Evolutionary conservation across 1,140 invertebrate genomes (phyloP).

Genomic region (Pollicipes pollicipes): DNA sequence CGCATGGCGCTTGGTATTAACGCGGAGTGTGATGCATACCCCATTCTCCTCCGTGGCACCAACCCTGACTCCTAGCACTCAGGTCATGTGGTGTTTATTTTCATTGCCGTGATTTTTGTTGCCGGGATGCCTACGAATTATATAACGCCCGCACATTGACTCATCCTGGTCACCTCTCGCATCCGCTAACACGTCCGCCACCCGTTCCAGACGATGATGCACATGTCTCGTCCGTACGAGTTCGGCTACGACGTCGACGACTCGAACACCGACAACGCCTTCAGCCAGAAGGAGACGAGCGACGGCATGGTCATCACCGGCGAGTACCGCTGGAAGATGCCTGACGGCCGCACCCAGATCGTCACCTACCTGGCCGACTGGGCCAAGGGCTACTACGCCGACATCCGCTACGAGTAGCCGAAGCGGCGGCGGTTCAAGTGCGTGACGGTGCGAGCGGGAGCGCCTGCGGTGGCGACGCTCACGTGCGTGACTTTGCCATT

Average conservation of each 20-base stretch:
- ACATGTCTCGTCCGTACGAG: constrained; percentile 12
- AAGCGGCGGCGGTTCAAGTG: neutral
- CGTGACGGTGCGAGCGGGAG: no score
- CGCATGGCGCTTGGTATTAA: no score
- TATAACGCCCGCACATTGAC: neutral
- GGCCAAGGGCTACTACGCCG: neutral
- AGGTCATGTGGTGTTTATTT: neutral
- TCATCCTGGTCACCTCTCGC: neutral
- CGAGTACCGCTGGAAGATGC: constrained; percentile 14
- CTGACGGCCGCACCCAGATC: constrained; percentile 14
- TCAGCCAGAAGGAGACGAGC: constrained; percentile 12
- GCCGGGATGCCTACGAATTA: neutral
- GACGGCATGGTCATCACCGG: constrained; percentile 15
- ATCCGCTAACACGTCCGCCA: neutral
- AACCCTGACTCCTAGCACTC: no score
- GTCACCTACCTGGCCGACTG: constrained; percentile 8
- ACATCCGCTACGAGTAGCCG: constrained; percentile 1
- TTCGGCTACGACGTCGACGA: constrained; percentile 16
- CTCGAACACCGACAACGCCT: constrained; percentile 12
- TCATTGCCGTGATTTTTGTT: neutral
- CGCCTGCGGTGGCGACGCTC: no score
- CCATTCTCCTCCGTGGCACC: no score
- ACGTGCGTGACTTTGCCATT: neutral
- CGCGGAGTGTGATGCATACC: no score
- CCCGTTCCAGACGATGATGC: neutral